Evolutionary conservation across 2,888 invertebrate species (phyloP).

Genomic region (Endotricha flammealis): DNA sequence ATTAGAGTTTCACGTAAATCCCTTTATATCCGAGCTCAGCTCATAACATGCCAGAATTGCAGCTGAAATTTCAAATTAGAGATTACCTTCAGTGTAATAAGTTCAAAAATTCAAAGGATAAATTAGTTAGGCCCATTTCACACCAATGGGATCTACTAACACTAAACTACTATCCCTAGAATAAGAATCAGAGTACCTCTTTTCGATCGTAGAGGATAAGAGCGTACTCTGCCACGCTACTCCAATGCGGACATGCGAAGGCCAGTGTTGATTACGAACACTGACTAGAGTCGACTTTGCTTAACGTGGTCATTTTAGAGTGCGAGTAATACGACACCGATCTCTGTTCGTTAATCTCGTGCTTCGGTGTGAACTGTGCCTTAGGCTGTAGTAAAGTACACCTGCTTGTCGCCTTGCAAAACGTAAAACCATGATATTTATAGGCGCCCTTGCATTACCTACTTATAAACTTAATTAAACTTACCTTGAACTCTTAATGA

Average conservation of each 20-base stretch:
- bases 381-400: not conserved
- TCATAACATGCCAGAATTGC: conserved; percentile 1
- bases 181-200: too few relatives aligned
- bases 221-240: too few relatives aligned
- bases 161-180: too few relatives aligned
- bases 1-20: not conserved
- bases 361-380: too few relatives aligned
- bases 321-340: too few relatives aligned
- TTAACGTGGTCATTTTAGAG: too few relatives aligned
- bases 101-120: conserved; percentile 26
- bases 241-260: too few relatives aligned
- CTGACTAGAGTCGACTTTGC: too few relatives aligned
- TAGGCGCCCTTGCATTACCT: not conserved
- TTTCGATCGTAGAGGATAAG: too few relatives aligned
- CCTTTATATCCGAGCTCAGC: not conserved
- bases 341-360: too few relatives aligned
- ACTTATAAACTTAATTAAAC: conserved; percentile 1
- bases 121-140: conserved; percentile 14
- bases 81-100: conserved; percentile 7
- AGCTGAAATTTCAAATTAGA: conserved; percentile 8
- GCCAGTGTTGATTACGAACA: too few relatives aligned
- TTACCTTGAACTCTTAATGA: not conserved
- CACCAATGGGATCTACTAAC: too few relatives aligned
- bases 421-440: conserved; percentile 1
- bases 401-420: not conserved